These are phyloP conservation scores for Acanthornis magna DNA, from an alignment of 2,797 vertebrate species.

Conservation along the genomic window DNA sequence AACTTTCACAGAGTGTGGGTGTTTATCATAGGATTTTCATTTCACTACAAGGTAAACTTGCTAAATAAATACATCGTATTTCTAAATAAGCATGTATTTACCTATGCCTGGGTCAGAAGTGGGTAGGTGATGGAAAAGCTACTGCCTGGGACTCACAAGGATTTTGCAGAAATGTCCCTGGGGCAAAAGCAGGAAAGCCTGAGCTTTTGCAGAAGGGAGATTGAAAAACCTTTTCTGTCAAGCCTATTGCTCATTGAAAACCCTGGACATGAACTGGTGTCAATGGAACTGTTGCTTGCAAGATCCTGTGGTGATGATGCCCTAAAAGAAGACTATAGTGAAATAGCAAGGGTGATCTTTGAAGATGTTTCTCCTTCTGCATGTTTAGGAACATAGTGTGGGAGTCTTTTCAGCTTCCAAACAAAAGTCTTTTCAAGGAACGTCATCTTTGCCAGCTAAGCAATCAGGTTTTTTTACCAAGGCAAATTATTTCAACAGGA, in stretches of 20 bases:
- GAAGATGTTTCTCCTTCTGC: not conserved
- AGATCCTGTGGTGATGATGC: not conserved
- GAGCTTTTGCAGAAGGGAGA: not conserved
- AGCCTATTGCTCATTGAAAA: not conserved
- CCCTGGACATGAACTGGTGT: rapidly evolving
- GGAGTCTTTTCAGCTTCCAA: not conserved
- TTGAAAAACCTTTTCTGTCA: not conserved
- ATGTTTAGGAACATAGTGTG: not conserved
- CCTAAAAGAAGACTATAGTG: not conserved
- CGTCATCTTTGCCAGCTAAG: not conserved
- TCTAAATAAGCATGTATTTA: not conserved
- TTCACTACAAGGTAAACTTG: not conserved
- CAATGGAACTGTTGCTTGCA: not conserved
- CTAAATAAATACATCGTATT: not conserved
- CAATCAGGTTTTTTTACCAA: not conserved
- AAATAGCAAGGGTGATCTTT: not conserved
- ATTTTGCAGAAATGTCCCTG: not conserved
- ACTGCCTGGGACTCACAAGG: not conserved
- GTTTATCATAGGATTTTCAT: not conserved
- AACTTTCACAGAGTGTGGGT: not conserved
- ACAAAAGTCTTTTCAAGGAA: not conserved
- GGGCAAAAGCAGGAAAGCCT: not conserved
- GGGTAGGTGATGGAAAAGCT: not conserved
- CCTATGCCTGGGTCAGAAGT: not conserved
- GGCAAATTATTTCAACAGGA: not conserved